Conservation (phyloP, 2,113 vertebrate genomes). For the Macaca nemestrina region DNA sequence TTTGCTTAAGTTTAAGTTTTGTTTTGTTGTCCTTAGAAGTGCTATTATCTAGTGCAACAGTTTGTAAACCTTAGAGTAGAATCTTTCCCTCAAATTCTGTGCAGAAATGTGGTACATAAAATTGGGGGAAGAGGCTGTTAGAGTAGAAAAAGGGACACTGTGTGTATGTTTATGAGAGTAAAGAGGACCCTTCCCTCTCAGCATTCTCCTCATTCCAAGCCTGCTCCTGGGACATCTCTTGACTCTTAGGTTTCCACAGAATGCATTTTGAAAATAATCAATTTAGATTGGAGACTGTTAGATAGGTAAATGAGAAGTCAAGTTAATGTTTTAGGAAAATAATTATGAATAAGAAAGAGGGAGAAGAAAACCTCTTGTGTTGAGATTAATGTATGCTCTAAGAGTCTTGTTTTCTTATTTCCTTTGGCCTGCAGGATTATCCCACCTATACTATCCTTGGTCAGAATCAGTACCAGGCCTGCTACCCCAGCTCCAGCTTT, state of each 20-base stretch:
- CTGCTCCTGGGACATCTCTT: neutral
- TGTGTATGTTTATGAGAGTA: neutral
- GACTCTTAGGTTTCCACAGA: neutral
- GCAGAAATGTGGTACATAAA: neutral
- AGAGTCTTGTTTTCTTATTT: constrained; percentile 31
- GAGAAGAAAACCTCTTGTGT: neutral
- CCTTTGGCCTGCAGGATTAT: constrained; percentile 89
- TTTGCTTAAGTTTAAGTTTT: neutral
- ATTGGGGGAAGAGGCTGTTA: neutral
- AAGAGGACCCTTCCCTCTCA: neutral
- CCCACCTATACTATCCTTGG: constrained; percentile 93
- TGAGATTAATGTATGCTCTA: constrained; percentile 6
- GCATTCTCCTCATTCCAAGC: neutral
- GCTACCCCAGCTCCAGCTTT: constrained; percentile 92
- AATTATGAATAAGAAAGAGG: neutral
- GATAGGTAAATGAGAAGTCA: constrained; percentile 18
- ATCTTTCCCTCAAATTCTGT: neutral
- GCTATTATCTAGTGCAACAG: neutral
- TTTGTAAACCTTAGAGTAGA: constrained; percentile 34
- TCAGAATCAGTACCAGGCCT: constrained; percentile 93
- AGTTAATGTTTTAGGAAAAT: constrained; percentile 34
- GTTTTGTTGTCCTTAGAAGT: neutral
- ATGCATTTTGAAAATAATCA: constrained; percentile 46
- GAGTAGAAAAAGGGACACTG: neutral
- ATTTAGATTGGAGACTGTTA: neutral